A percentile compares a stretch with the other conserved stretches of the same genome.
Conservation (phyloP, 1,140 invertebrate species). For the Cydia strobilella region DNA sequence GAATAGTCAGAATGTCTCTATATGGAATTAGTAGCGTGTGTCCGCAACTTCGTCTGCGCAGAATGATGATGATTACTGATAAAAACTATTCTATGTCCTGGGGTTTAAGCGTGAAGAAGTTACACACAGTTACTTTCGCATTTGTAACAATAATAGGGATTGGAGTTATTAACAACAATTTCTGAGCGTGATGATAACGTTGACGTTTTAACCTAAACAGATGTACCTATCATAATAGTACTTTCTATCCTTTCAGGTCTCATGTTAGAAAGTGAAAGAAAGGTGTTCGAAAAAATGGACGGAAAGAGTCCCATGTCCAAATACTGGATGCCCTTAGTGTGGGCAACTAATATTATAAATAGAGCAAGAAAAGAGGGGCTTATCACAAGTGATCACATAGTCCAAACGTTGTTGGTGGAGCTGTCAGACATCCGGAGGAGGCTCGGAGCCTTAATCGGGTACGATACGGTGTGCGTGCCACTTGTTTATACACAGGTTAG, state of each 20-base stretch:
- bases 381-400: conserved; percentile 92
- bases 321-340: conserved; percentile 95
- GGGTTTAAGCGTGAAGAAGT: too few relatives aligned
- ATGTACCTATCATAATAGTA: conserved; percentile 36
- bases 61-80: too few relatives aligned
- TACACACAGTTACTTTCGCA: too few relatives aligned
- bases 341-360: conserved; percentile 95
- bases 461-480: conserved; percentile 98
- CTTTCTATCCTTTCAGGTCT: conserved; percentile 82
- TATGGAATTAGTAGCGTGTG: too few relatives aligned
- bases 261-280: conserved; percentile 94
- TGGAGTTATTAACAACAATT: too few relatives aligned
- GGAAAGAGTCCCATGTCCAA: conserved; percentile 93
- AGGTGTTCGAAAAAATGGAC: conserved; percentile 94
- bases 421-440: conserved; percentile 90
- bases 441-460: conserved; percentile 91
- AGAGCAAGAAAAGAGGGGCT: conserved; percentile 89
- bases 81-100: too few relatives aligned
- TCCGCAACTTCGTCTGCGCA: too few relatives aligned
- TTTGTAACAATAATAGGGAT: too few relatives aligned
- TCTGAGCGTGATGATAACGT: background rate
- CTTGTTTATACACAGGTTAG: conserved; percentile 98
- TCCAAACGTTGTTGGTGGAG: conserved; percentile 91
- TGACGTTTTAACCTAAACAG: conserved; percentile 6
- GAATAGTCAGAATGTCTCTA: too few relatives aligned